These are phyloP conservation scores for Cremastinae sp. DNA, from an alignment of 2,888 invertebrate species.

Conservation along the genomic window DNA sequence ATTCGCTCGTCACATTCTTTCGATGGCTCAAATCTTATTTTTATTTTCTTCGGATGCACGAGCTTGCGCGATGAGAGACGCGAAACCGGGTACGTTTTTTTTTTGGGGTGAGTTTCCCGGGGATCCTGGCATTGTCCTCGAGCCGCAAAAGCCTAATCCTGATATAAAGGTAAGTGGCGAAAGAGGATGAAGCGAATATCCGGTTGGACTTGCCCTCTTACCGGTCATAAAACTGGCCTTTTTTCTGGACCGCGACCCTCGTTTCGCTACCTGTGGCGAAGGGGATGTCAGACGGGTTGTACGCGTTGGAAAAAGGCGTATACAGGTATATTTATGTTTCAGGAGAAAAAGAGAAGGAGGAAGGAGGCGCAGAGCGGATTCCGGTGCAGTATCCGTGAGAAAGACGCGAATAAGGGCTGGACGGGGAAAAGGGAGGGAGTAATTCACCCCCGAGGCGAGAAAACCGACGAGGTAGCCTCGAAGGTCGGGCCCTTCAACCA, in stretches of 20 bases:
- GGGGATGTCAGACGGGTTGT: background rate
- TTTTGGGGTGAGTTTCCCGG: background rate
- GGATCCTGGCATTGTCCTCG: background rate
- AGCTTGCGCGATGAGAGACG: no score
- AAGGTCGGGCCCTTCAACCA: constrained; percentile 59
- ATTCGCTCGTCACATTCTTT: no score
- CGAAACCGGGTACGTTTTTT: no score
- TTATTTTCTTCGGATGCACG: no score
- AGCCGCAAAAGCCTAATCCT: constrained; percentile 10
- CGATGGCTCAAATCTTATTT: no score
- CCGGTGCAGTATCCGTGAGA: constrained; percentile 14
- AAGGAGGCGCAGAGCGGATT: constrained; percentile 31
- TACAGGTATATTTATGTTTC: constrained; percentile 36
- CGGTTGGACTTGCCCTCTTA: constrained; percentile 62
- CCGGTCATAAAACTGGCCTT: constrained; percentile 67
- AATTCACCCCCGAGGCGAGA: constrained; percentile 61
- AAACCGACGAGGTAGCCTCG: constrained; percentile 52
- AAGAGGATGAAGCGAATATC: constrained; percentile 39
- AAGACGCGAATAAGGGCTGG: background rate
- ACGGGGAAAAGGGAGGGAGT: constrained; percentile 43
- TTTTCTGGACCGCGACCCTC: constrained; percentile 59
- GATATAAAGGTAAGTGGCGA: constrained; percentile 45
- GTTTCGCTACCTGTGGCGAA: constrained; percentile 60
- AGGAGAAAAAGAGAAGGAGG: constrained; percentile 18
- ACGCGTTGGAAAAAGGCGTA: constrained; percentile 24